Evolutionary conservation across 2,888 invertebrate species (phyloP), one percentile per base, ranked within the genome.

Genomic region (Cylindroiulus punctatus): DNA sequence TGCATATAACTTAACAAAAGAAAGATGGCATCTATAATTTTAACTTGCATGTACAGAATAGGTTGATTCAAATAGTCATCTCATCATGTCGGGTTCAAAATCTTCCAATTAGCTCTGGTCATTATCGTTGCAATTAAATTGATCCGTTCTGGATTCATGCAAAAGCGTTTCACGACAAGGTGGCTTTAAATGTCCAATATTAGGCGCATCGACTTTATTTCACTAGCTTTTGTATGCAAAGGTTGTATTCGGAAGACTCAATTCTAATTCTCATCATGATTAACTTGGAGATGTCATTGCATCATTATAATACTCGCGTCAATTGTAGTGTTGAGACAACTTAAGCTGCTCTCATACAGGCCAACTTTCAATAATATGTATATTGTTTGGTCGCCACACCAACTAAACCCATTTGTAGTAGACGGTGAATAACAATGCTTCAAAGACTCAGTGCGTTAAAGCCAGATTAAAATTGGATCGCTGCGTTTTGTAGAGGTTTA

Each of bases 291-390:
- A 57, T 57, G 57, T 57, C 19, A 57, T 57, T 57, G n/a, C 57
- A 57, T 57, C 19, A 36, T 36, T 36, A 36, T 36, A 36, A 19
- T 57, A 81, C 22, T 36, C 81, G n/a, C 81, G 5, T 81, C 30
- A 81, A 81, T 81, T 81, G 81, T 26, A 81, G 32, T 26, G 32
- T 30, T 81, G 5, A 81, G 81, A 26, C 81, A 30, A 81, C 81
- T 81, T 81, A 81, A 81, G 81, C 81, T 30, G 19, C n/a, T 19
- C 57, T 57, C 57, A 57, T 57, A 57, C 57, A 57, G 57, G n/a
- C 57, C 57, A 57, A 57, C 57, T 57, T 57, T 57, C 57, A 57
- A 57, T 57, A 57, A 57, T 57, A 57, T 57, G n/a, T 57, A 36
- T 36, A 57, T 57, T 57, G 57, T 57, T 57, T 57, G 57, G n/a